phyloP scores from a whole-genome alignment of 2,888 invertebrate genomes.

The Harpalus rubripes region DNA sequence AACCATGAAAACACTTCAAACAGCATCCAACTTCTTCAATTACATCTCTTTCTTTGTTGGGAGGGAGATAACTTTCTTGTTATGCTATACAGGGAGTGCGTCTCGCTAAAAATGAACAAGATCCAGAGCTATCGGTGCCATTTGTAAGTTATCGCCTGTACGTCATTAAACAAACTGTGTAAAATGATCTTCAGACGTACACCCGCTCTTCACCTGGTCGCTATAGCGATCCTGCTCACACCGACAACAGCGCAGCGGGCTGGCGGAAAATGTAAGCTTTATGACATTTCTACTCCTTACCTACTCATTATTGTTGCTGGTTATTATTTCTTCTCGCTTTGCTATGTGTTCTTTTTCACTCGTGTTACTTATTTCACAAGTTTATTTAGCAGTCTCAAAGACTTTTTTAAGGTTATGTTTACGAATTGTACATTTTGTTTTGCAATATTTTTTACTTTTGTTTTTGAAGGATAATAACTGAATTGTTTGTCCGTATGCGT shows the following conservation, averaged over 20 bases:
- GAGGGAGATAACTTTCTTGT: slow-evolving; percentile 45
- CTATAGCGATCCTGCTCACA: slow-evolving; percentile 53
- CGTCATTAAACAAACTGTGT: slow-evolving; percentile 64
- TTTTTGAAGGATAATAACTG: not conserved
- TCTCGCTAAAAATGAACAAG: slow-evolving; percentile 58
- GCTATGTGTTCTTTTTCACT: not conserved
- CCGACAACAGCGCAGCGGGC: slow-evolving; percentile 49
- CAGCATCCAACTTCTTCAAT: slow-evolving; percentile 46
- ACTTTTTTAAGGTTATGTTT: not conserved
- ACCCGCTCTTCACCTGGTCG: slow-evolving; percentile 49
- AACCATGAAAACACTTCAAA: slow-evolving; percentile 49
- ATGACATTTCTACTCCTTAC: slow-evolving; percentile 37
- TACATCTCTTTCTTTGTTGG: slow-evolving; percentile 19
- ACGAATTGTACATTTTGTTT: not conserved
- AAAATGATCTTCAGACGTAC: slow-evolving; percentile 61
- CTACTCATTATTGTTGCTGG: slow-evolving; percentile 55
- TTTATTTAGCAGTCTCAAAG: not conserved
- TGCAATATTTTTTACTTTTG: not conserved
- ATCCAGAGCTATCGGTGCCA: slow-evolving; percentile 55
- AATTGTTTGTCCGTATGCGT: no score
- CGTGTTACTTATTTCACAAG: slow-evolving; percentile 7
- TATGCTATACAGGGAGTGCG: slow-evolving; percentile 21
- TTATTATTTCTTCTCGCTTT: slow-evolving; percentile 32
- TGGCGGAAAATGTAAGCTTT: slow-evolving; percentile 55
- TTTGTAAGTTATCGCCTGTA: slow-evolving; percentile 64